Base-by-base conservation (phyloP, 2,113 vertebrate species). In the Phalacrocorax brasilianus region DNA sequence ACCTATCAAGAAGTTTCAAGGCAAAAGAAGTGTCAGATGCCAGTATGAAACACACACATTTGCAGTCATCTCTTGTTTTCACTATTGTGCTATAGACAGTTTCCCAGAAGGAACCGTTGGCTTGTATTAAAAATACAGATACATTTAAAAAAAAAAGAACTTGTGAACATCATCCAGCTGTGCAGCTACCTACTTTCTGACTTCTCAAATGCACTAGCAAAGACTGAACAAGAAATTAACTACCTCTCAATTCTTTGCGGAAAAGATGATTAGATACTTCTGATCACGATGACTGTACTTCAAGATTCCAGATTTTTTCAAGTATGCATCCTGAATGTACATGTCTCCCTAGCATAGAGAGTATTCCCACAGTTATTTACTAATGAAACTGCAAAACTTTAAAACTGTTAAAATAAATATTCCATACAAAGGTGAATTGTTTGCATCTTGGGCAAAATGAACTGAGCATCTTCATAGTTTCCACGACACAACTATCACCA, bases 41-140 rank as follows among this genome's bases (percentile, higher is more conserved):
- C 85, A 61, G 40, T 81, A 76, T 56, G 65, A 89, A 94, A 87
- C 58, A 81, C 47, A 78, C 28, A 70, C 4, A 0, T 49, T 50
- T 89, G 35, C 11, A 90, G 58, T 88, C 86, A 92, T 97, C 89
- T 85, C 63, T 83, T 55, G 59, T 79, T 92, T 85, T 95, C 87
- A 85, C 80, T 88, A 88, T 96, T 97, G 96, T 97, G 97, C 97
- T 97, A 95, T 88, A 89, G 50, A 59, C 65, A 78, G 38, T 89
- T 91, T 93, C 50, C 74, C 91, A 88, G 53, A 88, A 85, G 73
- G 71, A 89, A 96, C 70, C 2, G 4, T 45, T 93, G 70, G 62
- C 50, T 95, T 88, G 40, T 56, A 92, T 92, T 93, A 85, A 94
- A 93, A 93, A 88, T 70, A 95, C 9, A 68, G 35, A 92, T 42